Evolutionary conservation across 2,888 invertebrate species (phyloP), one percentile per base, ranked within the genome.

Genomic region (Corbicula japonica): DNA sequence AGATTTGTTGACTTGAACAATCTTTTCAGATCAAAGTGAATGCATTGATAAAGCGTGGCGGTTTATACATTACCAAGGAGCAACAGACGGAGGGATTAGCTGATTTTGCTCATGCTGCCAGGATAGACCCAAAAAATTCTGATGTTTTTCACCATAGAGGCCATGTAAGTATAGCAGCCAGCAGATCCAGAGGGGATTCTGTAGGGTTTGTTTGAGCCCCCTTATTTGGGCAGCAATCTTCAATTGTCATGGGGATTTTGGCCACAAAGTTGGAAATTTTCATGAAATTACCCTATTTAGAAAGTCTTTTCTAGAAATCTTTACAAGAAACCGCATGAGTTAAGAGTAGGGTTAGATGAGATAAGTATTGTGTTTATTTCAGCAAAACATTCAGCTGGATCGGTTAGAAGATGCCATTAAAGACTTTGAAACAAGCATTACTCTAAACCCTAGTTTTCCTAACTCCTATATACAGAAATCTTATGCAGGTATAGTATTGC

Each of bases 131-230:
- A 0, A 94, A 96, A 38, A 97, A 97, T 93, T 95, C 97, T 28
- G 99, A 99, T 93, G 96, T 99, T 66, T 98, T 97, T 93, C 97
- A 98, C 93, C 98, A 99, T 91, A 95, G 98, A 81, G 98, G 98
- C 63, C 95, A 95, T 94, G 95, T 95, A 77, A 83, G 86, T 80
- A 46, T 44, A n/a, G n/a, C n/a, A n/a, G n/a, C n/a, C n/a, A n/a
- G n/a, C n/a, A n/a, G n/a, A n/a, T n/a, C n/a, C n/a, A n/a, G n/a
- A n/a, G n/a, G n/a, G n/a, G n/a, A n/a, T n/a, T n/a, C n/a, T n/a
- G n/a, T n/a, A n/a, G n/a, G n/a, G n/a, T n/a, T n/a, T n/a, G n/a
- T n/a, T n/a, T n/a, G n/a, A n/a, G n/a, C n/a, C n/a, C n/a, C n/a
- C n/a, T n/a, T n/a, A n/a, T n/a, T n/a, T n/a, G n/a, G n/a, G n/a